These are phyloP conservation scores for Venustaconcha ellipsiformis DNA, from an alignment of 1,140 invertebrate genomes.

Conservation along the genomic window DNA sequence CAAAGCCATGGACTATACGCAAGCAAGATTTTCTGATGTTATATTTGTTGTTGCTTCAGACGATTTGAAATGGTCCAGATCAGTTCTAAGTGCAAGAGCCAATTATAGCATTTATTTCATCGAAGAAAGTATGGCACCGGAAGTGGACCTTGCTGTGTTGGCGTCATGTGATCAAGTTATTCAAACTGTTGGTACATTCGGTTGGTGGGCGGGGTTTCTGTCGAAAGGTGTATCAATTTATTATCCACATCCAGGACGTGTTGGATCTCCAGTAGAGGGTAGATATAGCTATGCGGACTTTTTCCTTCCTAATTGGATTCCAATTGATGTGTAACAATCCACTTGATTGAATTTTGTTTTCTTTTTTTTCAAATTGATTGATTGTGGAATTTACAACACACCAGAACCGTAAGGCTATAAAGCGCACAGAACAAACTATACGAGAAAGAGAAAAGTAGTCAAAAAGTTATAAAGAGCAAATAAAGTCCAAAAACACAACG, in stretches of 20 bases:
- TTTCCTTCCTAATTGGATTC: slow-evolving; percentile 34
- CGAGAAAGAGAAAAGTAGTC: too few relatives aligned
- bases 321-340: too few relatives aligned
- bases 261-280: slow-evolving; percentile 8
- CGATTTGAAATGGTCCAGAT: slow-evolving; percentile 24
- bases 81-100: background rate
- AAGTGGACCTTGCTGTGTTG: slow-evolving; percentile 56
- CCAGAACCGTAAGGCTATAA: too few relatives aligned
- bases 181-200: slow-evolving; percentile 47
- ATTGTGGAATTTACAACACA: too few relatives aligned
- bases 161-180: slow-evolving; percentile 52
- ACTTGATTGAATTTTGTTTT: too few relatives aligned
- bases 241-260: slow-evolving; percentile 32
- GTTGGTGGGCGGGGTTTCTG: slow-evolving; percentile 56
- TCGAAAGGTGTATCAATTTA: slow-evolving; percentile 49
- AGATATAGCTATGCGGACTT: slow-evolving; percentile 29
- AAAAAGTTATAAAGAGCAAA: too few relatives aligned
- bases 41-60: slow-evolving; percentile 39
- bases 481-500: too few relatives aligned
- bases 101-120: slow-evolving; percentile 19
- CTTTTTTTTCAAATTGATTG: too few relatives aligned
- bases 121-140: background rate
- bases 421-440: too few relatives aligned
- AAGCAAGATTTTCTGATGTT: slow-evolving; percentile 19
- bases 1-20: slow-evolving; percentile 28